These are phyloP conservation scores for Lanistes nyassanus DNA, from an alignment of 1,140 invertebrate species.

Conservation along the genomic window DNA sequence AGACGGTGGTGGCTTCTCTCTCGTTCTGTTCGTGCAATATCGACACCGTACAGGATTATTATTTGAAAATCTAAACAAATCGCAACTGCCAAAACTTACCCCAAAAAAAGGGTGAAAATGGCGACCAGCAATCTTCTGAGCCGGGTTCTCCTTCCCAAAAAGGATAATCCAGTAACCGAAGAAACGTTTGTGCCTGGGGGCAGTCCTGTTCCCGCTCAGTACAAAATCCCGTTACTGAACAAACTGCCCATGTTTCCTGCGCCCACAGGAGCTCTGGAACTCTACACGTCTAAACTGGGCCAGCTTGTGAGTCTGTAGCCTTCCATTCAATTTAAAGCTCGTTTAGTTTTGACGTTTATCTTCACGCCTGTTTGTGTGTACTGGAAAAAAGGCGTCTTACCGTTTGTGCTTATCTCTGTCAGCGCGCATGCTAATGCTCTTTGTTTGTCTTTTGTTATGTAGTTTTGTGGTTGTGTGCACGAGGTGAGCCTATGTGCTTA, in stretches of 20 bases:
- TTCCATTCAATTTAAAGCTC: too few species aligned
- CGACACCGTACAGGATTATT: neutral
- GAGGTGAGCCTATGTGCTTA: too few species aligned
- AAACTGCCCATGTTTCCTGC: constrained; percentile 21
- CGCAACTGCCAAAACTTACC: neutral
- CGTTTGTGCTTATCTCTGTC: too few species aligned
- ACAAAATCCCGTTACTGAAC: constrained; percentile 10
- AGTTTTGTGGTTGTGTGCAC: too few species aligned
- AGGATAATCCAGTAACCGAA: neutral
- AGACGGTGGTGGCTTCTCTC: neutral
- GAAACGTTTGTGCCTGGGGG: constrained; percentile 10
- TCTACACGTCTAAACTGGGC: neutral
- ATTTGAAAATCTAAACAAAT: neutral
- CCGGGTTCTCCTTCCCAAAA: constrained; percentile 1
- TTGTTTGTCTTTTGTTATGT: too few species aligned
- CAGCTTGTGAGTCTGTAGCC: neutral
- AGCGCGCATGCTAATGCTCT: too few species aligned
- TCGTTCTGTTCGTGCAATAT: too few species aligned
- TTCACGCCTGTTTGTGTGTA: too few species aligned
- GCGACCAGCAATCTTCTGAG: neutral
- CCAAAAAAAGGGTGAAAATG: neutral
- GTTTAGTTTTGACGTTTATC: too few species aligned
- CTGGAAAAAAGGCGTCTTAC: too few species aligned
- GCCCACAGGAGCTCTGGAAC: neutral
- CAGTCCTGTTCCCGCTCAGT: neutral